A percentile compares a stretch with the other conserved stretches of the same genome.
phyloP scores from a whole-genome alignment of 2,888 invertebrate species.

The Mantis religiosa region DNA sequence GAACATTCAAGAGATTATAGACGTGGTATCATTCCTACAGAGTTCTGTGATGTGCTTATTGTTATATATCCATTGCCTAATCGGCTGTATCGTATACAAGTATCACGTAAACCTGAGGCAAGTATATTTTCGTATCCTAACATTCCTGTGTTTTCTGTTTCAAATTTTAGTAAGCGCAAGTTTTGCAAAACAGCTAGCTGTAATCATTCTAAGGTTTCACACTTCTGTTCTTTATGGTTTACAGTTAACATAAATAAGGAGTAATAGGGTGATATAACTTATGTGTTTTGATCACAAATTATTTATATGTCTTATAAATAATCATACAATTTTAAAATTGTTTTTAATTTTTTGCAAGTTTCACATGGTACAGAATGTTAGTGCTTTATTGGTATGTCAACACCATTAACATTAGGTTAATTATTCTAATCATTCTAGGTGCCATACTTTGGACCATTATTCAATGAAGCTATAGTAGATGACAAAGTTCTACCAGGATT shows the following conservation, averaged over 20 bases:
- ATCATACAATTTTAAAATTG: no score
- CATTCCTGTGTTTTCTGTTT: not conserved
- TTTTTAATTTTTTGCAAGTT: no score
- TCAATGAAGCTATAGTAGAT: slow-evolving; percentile 83
- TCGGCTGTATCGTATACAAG: slow-evolving; percentile 81
- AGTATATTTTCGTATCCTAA: slow-evolving; percentile 36
- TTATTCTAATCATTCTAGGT: slow-evolving; percentile 50
- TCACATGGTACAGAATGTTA: no score
- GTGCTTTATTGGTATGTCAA: no score
- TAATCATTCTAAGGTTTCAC: no score
- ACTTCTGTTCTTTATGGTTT: no score
- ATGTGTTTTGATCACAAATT: no score
- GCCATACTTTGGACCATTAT: slow-evolving; percentile 92
- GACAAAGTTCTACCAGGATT: slow-evolving; percentile 73
- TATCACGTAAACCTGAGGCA: slow-evolving; percentile 82
- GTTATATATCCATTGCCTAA: slow-evolving; percentile 87
- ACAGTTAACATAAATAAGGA: no score
- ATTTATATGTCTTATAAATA: no score
- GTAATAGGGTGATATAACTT: no score
- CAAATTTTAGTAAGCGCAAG: not conserved
- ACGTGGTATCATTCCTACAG: slow-evolving; percentile 94
- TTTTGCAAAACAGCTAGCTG: not conserved
- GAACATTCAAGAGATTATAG: slow-evolving; percentile 94
- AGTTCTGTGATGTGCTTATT: slow-evolving; percentile 98
- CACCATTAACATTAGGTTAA: not conserved